A percentile compares a stretch with the other conserved stretches of the same genome.
These are phyloP conservation scores for Petrolisthes cinctipes DNA, from an alignment of 2,888 invertebrate species.

Conservation along the genomic window DNA sequence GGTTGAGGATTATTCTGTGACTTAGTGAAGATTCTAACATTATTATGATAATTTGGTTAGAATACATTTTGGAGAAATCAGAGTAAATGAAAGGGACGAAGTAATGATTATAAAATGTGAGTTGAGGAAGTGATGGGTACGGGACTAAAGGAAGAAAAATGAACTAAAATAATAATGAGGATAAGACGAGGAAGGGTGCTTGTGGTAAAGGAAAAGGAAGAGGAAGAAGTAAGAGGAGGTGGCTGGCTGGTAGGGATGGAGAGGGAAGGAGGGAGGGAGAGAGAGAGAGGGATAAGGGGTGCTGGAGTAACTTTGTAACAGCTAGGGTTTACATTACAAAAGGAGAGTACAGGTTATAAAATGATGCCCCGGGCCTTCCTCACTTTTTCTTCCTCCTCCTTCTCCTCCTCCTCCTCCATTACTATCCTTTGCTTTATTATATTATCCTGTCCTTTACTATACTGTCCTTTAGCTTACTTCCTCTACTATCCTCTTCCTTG, in stretches of 20 bases:
- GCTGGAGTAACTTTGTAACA: slow-evolving; percentile 30
- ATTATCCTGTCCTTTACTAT: not conserved
- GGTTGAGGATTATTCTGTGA: too few relatives aligned
- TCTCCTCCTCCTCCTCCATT: not conserved
- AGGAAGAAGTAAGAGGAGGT: not conserved
- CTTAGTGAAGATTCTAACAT: too few relatives aligned
- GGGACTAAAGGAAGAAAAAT: not conserved
- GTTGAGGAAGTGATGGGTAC: not conserved
- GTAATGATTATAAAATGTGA: not conserved
- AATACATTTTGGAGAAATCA: not conserved
- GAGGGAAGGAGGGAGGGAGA: not conserved
- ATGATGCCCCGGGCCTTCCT: slow-evolving; percentile 22
- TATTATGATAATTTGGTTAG: too few relatives aligned
- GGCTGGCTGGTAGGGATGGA: not conserved
- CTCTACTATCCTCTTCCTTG: not conserved
- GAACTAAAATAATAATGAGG: not conserved
- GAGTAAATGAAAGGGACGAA: too few relatives aligned
- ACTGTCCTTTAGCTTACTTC: not conserved
- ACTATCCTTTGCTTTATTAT: not conserved
- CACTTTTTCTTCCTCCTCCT: slow-evolving; percentile 33
- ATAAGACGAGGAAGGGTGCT: not conserved
- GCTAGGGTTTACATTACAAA: slow-evolving; percentile 39
- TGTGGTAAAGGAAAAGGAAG: not conserved
- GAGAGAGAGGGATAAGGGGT: slow-evolving; percentile 7
- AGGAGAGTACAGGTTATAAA: slow-evolving; percentile 31